Base-by-base conservation (phyloP, 2,113 vertebrate species). In the Erythrolamprus reginae region DNA sequence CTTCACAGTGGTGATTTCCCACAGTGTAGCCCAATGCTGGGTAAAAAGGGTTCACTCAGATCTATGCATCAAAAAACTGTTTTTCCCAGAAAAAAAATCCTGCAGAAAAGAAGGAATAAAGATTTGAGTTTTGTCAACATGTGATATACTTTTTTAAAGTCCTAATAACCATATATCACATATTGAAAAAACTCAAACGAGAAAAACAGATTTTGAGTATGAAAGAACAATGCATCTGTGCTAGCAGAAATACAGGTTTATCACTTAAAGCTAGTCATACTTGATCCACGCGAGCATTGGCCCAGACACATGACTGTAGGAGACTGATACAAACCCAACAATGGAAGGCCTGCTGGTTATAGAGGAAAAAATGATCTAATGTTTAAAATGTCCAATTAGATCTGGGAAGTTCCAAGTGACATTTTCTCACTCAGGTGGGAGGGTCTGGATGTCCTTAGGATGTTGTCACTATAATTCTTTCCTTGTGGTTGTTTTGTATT, bases 51-150 rank as follows among this genome's bases (percentile, higher is more conserved):
- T 17, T 19, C 50, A 4, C 21, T 85, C 50, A 85, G 28, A 26
- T 8, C 50, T 51, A 52, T 89, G 19, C 90, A 84, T 65, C 56
- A 87, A 93, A 92, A 89, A 86, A 3, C 65, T 47, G 33, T 87
- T 86, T 10, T 91, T 38, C n/a, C 0, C 0, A n/a, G 47, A 6
- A 26, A 23, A 50, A 42, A 8, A 33, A 45, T 24, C 58, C 82
- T 84, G 94, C 65, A n/a, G 28, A 92, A 94, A 93, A 92, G 58
- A 93, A 84, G 91, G 86, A 95, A 95, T 95, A 90, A 82, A 58
- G 89, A 93, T 89, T 90, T 93, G 90, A 89, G 84, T 94, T 95
- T 93, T 94, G 90, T 48, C 45, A 95, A 95, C 96, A 96, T 96
- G 96, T 96, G 96, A 95, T 91, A 95, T 92, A 93, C 95, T n/a